phyloP scores from a whole-genome alignment of 2,113 vertebrate genomes.

The Nanorana parkeri region DNA sequence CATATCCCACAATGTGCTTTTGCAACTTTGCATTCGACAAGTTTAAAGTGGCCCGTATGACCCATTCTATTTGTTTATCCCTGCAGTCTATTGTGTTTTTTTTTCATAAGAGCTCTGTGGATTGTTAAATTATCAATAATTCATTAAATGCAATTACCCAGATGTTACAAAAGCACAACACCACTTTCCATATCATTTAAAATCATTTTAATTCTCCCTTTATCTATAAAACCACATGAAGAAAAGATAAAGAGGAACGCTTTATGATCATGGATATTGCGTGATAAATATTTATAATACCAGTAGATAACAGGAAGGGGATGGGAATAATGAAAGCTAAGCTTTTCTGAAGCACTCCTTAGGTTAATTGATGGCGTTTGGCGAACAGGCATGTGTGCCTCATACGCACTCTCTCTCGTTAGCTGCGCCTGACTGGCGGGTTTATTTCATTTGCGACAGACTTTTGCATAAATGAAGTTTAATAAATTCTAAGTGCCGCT shows the following conservation, averaged over 20 bases:
- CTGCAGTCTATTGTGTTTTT: neutral
- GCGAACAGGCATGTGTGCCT: neutral
- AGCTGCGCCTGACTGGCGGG: neutral
- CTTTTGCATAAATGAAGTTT: neutral
- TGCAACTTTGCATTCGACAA: no score
- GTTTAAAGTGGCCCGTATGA: no score
- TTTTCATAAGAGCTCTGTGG: neutral
- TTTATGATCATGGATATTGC: neutral
- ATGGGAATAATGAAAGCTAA: neutral
- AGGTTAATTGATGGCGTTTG: neutral
- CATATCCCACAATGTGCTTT: no score
- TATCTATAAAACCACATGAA: conserved; percentile 17
- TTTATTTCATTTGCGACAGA: neutral
- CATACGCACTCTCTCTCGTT: conserved; percentile 12
- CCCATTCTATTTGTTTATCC: neutral
- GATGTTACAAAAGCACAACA: conserved; percentile 5
- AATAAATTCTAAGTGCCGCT: neutral
- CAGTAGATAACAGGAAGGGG: neutral
- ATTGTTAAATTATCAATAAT: conserved; percentile 22
- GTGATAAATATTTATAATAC: conserved; percentile 6
- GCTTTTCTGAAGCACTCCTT: neutral
- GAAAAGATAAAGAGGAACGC: neutral
- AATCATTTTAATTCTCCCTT: conserved; percentile 3
- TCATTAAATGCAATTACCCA: conserved; percentile 23
- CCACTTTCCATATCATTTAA: conserved; percentile 5